Evolutionary conservation across 23 tunicate species (phyloP).

Genomic region (Halocynthia roretzi): DNA sequence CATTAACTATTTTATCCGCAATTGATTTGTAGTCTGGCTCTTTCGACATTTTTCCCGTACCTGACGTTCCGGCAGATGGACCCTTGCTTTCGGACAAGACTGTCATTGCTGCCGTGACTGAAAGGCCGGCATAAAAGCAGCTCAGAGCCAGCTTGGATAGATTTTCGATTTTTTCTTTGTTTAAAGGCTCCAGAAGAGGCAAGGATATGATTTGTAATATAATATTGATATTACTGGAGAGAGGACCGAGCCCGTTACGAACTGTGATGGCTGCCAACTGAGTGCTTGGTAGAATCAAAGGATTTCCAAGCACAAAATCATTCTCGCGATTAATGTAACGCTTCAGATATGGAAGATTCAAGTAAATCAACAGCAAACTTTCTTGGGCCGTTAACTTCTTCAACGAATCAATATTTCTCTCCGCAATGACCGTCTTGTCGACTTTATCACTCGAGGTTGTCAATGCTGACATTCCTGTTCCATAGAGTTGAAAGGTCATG

Average conservation of each 20-base stretch:
- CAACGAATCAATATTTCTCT: constrained; percentile 12
- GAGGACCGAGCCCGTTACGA: constrained; percentile 39
- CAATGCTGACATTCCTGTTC: neutral
- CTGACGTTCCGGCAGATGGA: neutral
- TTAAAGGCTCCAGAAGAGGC: constrained; percentile 36
- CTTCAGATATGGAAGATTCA: constrained; percentile 41
- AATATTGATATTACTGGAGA: constrained; percentile 35
- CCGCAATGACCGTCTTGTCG: neutral
- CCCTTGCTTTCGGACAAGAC: constrained; percentile 25
- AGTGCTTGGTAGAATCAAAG: constrained; percentile 22
- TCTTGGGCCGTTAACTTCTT: constrained; percentile 23
- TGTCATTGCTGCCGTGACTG: constrained; percentile 42
- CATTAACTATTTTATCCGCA: neutral
- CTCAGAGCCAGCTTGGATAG: constrained; percentile 44
- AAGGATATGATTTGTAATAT: constrained; percentile 37
- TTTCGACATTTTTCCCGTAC: neutral
- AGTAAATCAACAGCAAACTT: constrained; percentile 18
- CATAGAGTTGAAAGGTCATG: constrained; percentile 3
- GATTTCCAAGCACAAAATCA: constrained; percentile 9
- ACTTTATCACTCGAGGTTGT: constrained; percentile 5
- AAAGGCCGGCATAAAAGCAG: constrained; percentile 47
- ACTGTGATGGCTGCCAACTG: constrained; percentile 25
- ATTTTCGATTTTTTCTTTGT: constrained; percentile 19
- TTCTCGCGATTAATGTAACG: constrained; percentile 41
- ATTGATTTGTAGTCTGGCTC: constrained; percentile 21